These are phyloP conservation scores for Anolis apletophallus DNA, from an alignment of 2,797 vertebrate genomes.

Conservation along the genomic window DNA sequence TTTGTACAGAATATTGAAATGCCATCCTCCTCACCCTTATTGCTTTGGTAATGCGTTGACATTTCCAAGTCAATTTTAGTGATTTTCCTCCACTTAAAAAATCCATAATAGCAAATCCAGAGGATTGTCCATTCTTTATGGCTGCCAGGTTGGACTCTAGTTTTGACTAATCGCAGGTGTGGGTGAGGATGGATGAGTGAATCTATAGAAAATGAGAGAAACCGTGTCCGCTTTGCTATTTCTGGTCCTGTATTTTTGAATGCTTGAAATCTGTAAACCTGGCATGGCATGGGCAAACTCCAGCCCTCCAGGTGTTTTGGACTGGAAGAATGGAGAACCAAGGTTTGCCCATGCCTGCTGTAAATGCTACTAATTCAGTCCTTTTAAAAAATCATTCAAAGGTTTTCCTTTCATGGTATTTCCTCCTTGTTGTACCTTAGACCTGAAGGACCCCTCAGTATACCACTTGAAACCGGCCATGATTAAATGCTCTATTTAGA, in stretches of 20 bases:
- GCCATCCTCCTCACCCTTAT: not conserved
- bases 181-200: not conserved
- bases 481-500: no score
- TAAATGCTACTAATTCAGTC: not conserved
- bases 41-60: not conserved
- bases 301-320: no score
- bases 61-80: not conserved
- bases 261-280: not conserved
- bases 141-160: not conserved
- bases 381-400: not conserved
- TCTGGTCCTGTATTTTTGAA: not conserved
- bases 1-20: not conserved
- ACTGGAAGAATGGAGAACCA: no score
- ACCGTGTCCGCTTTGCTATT: no score
- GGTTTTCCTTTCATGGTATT: not conserved
- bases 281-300: no score
- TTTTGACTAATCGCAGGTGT: not conserved
- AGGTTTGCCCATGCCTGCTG: no score
- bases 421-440: no score
- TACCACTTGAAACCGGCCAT: no score
- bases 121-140: not conserved
- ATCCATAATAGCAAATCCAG: not conserved
- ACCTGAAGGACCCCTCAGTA: no score
- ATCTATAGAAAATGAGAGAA: not conserved
- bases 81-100: not conserved